Evolutionary conservation across 2,888 invertebrate genomes (phyloP).

Genomic region (Xanthorhoe designata): DNA sequence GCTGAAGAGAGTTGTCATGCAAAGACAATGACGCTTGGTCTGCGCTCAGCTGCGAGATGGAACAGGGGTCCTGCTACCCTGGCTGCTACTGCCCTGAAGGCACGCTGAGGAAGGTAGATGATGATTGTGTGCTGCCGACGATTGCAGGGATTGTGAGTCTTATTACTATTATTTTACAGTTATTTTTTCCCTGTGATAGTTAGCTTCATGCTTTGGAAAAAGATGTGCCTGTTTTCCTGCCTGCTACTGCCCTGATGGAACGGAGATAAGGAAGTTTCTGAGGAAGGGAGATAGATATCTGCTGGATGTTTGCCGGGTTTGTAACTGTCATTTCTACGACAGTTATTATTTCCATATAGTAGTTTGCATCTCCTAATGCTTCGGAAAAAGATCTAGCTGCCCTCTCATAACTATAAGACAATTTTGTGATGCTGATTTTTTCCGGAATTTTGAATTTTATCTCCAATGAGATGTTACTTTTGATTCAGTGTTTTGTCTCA

Average conservation of each 20-base stretch:
- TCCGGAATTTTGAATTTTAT: too few species aligned
- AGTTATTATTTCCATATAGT: background rate
- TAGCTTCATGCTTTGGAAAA: too few species aligned
- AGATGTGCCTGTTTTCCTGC: background rate
- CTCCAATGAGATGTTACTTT: too few species aligned
- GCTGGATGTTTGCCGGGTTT: slow-evolving; percentile 33
- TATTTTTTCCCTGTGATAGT: too few species aligned
- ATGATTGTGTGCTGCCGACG: slow-evolving; percentile 88
- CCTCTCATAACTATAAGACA: too few species aligned
- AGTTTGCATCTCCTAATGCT: too few species aligned
- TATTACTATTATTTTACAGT: too few species aligned
- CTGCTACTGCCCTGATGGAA: slow-evolving; percentile 9
- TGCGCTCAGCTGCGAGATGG: slow-evolving; percentile 75
- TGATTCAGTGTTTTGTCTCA: too few species aligned
- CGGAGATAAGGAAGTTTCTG: too few species aligned
- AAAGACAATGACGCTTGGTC: slow-evolving; percentile 78
- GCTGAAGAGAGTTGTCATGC: slow-evolving; percentile 57
- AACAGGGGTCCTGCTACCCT: slow-evolving; percentile 86
- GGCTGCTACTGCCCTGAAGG: slow-evolving; percentile 95
- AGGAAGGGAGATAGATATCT: background rate
- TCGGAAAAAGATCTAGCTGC: too few species aligned
- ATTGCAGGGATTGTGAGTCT: slow-evolving; percentile 91
- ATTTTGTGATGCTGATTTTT: too few species aligned
- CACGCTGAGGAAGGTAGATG: slow-evolving; percentile 86
- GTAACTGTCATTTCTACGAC: slow-evolving; percentile 62